These are phyloP conservation scores for Drosophila greeni DNA, from an alignment of 2,888 invertebrate species.

Conservation along the genomic window DNA sequence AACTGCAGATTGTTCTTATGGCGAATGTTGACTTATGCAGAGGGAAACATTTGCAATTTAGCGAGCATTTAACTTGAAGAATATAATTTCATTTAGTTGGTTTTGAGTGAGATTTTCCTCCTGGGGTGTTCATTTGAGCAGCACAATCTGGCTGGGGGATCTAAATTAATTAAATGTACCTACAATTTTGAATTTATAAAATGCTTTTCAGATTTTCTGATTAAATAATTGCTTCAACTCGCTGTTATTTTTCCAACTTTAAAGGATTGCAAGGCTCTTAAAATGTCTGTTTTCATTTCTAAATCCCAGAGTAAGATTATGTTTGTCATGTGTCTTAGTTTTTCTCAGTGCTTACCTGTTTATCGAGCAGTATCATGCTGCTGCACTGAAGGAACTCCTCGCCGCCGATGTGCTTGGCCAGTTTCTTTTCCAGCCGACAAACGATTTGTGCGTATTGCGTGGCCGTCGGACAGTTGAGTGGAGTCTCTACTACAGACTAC, in stretches of 20 bases:
- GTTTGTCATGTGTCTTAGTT: not conserved
- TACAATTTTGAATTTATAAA: not conserved
- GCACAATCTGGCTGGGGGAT: not conserved
- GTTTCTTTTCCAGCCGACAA: constrained; percentile 78
- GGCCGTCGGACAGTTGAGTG: constrained; percentile 75
- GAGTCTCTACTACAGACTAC: constrained; percentile 33
- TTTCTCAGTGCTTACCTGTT: constrained; percentile 70
- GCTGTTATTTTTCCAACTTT: not conserved
- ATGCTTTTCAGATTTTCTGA: not conserved
- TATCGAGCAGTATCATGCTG: constrained; percentile 77
- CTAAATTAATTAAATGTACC: constrained; percentile 13
- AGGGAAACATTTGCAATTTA: constrained; percentile 23
- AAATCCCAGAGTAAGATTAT: too few relatives aligned
- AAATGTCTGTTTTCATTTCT: not conserved
- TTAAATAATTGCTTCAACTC: not conserved
- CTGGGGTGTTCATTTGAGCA: constrained; percentile 11
- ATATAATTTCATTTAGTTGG: constrained; percentile 27
- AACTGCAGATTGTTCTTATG: constrained; percentile 37
- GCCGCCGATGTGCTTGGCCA: constrained; percentile 79
- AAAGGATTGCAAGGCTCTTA: not conserved
- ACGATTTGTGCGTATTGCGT: constrained; percentile 79
- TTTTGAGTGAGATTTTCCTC: not conserved
- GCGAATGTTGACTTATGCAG: constrained; percentile 33
- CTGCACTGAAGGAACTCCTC: constrained; percentile 79
- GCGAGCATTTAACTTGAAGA: constrained; percentile 23